phyloP scores from a whole-genome alignment of 2,888 invertebrate species.

The Nipponacmea schrenckii region DNA sequence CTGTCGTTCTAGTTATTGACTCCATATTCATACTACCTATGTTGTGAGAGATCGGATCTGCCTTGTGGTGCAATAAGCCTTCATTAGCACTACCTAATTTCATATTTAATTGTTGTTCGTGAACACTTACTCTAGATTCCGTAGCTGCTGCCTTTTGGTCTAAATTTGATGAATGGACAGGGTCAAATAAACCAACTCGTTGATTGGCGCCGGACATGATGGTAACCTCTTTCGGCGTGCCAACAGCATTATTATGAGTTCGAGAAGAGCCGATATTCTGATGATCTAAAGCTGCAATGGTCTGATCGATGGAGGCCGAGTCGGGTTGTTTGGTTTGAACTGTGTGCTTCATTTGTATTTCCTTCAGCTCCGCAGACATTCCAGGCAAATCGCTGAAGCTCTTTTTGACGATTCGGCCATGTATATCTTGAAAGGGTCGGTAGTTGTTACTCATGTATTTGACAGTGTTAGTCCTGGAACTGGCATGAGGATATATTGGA shows the following conservation, averaged over 20 bases:
- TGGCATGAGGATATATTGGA: neutral
- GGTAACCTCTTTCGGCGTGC: neutral
- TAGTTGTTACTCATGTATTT: constrained; percentile 15
- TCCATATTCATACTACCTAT: no score
- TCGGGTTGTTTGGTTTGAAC: neutral
- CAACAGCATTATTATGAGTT: neutral
- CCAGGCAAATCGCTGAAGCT: constrained; percentile 2
- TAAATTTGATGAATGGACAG: neutral
- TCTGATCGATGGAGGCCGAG: neutral
- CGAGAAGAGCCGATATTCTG: neutral
- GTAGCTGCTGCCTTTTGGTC: neutral
- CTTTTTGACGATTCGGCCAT: constrained; percentile 10
- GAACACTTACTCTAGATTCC: neutral
- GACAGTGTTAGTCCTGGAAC: neutral
- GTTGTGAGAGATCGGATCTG: no score
- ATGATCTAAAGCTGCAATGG: neutral
- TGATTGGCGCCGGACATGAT: neutral
- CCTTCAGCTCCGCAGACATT: neutral
- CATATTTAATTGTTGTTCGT: neutral
- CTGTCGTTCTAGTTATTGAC: neutral
- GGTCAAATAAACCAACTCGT: neutral
- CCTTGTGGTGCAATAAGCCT: no score
- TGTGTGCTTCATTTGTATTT: neutral
- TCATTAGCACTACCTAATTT: neutral
- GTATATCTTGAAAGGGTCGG: constrained; percentile 9